Conservation (phyloP, 2,113 vertebrate genomes). For the Vireo altiloquus region DNA sequence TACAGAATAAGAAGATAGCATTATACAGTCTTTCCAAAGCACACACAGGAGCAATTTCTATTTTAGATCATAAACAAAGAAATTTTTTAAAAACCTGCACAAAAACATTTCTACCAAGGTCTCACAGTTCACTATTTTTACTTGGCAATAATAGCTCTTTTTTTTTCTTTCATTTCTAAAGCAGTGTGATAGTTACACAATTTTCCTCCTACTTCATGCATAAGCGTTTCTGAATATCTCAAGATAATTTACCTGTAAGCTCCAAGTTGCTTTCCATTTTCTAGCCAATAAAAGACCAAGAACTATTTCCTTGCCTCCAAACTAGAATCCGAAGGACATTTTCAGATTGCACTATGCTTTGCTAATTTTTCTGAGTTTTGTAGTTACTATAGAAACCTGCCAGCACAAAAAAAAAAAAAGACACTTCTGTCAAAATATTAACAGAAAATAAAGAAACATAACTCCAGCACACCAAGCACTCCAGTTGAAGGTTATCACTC, state of each 20-base stretch:
- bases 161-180: not conserved
- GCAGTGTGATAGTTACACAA: not conserved
- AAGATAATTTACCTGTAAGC: not conserved
- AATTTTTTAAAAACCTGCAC: fast-evolving
- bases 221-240: not conserved
- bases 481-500: not conserved
- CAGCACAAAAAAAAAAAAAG: not conserved
- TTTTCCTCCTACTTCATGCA: not conserved
- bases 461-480: not conserved
- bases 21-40: not conserved
- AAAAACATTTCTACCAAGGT: not conserved
- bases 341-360: not conserved
- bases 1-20: not conserved
- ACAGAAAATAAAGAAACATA: not conserved
- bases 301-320: not conserved
- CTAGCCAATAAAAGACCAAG: not conserved
- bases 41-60: not conserved
- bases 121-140: not conserved
- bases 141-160: not conserved
- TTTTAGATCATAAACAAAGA: not conserved
- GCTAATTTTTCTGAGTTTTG: not conserved
- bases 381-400: not conserved
- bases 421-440: not conserved
- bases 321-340: not conserved
- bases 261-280: not conserved